Evolutionary conservation across 2,797 vertebrate genomes (phyloP).

Genomic region (Diplodus sargus): DNA sequence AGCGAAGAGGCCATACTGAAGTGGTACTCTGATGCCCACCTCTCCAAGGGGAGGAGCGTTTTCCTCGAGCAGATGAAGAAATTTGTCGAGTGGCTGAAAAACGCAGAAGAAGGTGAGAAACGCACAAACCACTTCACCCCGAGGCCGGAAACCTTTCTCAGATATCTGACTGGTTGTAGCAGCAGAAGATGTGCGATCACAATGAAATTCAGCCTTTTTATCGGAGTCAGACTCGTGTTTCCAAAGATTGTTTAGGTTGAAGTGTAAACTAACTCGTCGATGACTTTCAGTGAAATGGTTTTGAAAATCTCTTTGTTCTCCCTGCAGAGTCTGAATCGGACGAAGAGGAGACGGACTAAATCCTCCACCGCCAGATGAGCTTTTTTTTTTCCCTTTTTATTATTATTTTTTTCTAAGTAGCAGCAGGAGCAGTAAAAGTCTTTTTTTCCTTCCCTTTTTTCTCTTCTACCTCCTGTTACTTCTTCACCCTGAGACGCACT

Average conservation of each 20-base stretch:
- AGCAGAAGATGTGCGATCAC: neutral
- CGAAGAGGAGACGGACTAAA: slow-evolving; percentile 95
- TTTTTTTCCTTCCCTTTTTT: slow-evolving; percentile 75
- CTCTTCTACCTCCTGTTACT: slow-evolving; percentile 93
- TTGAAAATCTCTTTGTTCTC: slow-evolving; percentile 19
- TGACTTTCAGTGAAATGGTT: no score
- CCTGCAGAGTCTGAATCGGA: slow-evolving; percentile 96
- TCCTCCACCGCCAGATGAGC: slow-evolving; percentile 59
- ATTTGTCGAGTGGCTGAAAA: slow-evolving; percentile 98
- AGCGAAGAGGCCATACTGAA: slow-evolving; percentile 97
- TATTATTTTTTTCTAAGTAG: slow-evolving; percentile 78
- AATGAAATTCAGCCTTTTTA: neutral
- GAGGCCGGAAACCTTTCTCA: neutral
- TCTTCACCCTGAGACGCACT: slow-evolving; percentile 69
- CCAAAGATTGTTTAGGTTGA: no score
- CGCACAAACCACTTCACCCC: no score
- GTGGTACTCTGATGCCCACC: slow-evolving; percentile 94
- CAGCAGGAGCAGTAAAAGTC: slow-evolving; percentile 90
- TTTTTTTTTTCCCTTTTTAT: slow-evolving; percentile 19
- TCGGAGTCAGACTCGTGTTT: no score
- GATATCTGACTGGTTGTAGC: neutral
- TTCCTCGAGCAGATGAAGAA: slow-evolving; percentile 99
- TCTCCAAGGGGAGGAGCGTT: slow-evolving; percentile 94
- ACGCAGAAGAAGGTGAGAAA: slow-evolving; percentile 93
- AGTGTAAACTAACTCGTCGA: no score